Percentiles rank a stretch among this genome's conserved stretches.
Evolutionary conservation across 2,888 invertebrate species (phyloP).

Genomic region (Sinopyrophorus schimmeli): DNA sequence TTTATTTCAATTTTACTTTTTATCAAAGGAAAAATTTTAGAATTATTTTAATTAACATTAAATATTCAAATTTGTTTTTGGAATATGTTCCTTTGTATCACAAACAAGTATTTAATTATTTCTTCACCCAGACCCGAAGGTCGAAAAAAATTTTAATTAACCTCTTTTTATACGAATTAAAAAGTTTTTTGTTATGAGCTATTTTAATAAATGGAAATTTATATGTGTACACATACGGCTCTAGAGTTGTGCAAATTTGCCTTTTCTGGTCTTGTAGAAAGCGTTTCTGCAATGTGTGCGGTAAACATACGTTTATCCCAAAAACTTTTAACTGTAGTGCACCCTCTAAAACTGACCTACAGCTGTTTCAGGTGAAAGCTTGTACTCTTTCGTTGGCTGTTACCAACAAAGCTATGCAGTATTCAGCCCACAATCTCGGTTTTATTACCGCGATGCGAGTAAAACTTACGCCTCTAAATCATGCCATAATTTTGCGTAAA

Average conservation of each 20-base stretch:
- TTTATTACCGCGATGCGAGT: conserved; percentile 13
- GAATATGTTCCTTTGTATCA: too few relatives aligned
- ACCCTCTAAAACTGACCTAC: conserved; percentile 11
- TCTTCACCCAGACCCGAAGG: too few relatives aligned
- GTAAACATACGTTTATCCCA: conserved; percentile 13
- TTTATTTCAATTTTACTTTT: too few relatives aligned
- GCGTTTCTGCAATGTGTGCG: conserved; percentile 9
- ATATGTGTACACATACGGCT: too few relatives aligned
- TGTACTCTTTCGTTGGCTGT: not conserved
- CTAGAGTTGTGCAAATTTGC: too few relatives aligned
- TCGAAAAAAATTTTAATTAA: conserved; percentile 22
- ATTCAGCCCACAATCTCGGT: conserved; percentile 15
- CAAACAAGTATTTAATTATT: too few relatives aligned
- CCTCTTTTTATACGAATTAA: conserved; percentile 23
- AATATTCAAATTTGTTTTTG: too few relatives aligned
- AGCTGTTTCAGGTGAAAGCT: conserved; percentile 14
- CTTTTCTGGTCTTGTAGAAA: too few relatives aligned
- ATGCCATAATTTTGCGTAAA: conserved; percentile 12
- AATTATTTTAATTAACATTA: too few relatives aligned
- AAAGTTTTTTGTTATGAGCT: conserved; percentile 17
- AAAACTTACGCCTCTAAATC: conserved; percentile 12
- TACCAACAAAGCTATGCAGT: conserved; percentile 12
- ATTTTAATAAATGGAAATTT: conserved; percentile 20
- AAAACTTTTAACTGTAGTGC: conserved; percentile 16
- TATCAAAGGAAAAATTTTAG: too few relatives aligned